Conservation (phyloP, 1,140 invertebrate genomes). For the Chrysomallon squamiferum region DNA sequence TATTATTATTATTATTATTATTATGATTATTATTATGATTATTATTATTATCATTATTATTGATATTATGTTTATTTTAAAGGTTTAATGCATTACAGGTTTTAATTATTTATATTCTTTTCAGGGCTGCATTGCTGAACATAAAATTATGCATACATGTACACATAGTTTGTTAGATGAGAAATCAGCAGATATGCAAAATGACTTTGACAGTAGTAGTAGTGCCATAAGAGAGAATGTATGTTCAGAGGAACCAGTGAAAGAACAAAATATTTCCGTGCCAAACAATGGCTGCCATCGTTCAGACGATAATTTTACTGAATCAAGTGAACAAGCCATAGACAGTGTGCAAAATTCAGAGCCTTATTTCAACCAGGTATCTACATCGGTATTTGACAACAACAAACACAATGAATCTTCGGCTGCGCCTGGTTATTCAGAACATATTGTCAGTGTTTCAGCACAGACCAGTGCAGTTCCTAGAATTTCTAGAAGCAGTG, state of each 20-base stretch:
- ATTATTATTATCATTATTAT: too few relatives aligned
- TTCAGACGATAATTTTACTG: neutral
- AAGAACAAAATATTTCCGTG: neutral
- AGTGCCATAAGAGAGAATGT: neutral
- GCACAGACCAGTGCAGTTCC: too few relatives aligned
- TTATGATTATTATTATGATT: too few relatives aligned
- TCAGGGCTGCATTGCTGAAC: slow-evolving; percentile 52
- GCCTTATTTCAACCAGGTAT: too few relatives aligned
- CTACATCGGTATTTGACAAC: too few relatives aligned
- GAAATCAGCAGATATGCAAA: slow-evolving; percentile 5
- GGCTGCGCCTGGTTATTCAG: too few relatives aligned
- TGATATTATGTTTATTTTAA: too few relatives aligned
- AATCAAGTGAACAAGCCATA: neutral
- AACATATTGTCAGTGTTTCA: too few relatives aligned
- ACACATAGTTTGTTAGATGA: slow-evolving; percentile 6
- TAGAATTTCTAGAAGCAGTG: too few relatives aligned
- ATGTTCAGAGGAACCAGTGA: slow-evolving; percentile 6
- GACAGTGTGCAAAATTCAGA: neutral
- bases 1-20: too few relatives aligned
- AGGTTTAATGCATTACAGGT: too few relatives aligned
- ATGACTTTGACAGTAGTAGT: neutral
- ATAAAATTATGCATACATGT: slow-evolving; percentile 46
- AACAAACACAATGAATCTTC: too few relatives aligned
- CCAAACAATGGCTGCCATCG: neutral
- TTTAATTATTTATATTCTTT: slow-evolving; percentile 16